Conservation (phyloP, 2,113 vertebrate genomes). For the Zosterops lateralis region DNA sequence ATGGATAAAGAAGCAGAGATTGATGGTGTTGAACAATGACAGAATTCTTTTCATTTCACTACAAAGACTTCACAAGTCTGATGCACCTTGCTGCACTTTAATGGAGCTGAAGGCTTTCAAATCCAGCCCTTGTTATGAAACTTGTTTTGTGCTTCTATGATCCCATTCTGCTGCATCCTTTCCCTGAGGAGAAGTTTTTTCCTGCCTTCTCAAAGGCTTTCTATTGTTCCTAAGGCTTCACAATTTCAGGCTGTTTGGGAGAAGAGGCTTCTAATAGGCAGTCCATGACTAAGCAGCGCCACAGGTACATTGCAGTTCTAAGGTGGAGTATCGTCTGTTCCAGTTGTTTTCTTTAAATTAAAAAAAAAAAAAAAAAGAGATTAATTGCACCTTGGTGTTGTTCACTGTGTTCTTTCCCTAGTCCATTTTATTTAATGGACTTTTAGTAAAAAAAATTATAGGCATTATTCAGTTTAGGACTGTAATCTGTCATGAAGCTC, state of each 20-base stretch:
- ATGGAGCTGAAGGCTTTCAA: background rate
- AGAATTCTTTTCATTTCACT: background rate
- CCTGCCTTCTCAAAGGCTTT: background rate
- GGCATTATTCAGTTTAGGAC: background rate
- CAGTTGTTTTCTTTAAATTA: background rate
- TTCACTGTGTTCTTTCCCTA: background rate
- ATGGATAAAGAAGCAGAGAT: background rate
- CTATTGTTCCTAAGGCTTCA: background rate
- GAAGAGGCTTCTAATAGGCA: background rate
- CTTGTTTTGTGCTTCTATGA: background rate
- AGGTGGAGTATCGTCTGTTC: background rate
- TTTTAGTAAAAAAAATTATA: background rate
- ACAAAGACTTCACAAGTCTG: background rate
- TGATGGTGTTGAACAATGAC: background rate
- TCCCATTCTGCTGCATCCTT: background rate
- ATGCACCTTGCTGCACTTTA: background rate
- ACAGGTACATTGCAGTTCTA: background rate
- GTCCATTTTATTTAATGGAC: background rate
- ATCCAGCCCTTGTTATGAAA: background rate
- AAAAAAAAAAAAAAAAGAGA: background rate
- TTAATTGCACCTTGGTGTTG: background rate
- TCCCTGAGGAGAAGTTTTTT: background rate
- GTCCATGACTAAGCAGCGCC: accelerated
- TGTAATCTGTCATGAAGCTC: background rate
- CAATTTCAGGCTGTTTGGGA: background rate